Evolutionary conservation across 2,888 invertebrate species (phyloP).

Genomic region (Hermaeophaga mercurialis): DNA sequence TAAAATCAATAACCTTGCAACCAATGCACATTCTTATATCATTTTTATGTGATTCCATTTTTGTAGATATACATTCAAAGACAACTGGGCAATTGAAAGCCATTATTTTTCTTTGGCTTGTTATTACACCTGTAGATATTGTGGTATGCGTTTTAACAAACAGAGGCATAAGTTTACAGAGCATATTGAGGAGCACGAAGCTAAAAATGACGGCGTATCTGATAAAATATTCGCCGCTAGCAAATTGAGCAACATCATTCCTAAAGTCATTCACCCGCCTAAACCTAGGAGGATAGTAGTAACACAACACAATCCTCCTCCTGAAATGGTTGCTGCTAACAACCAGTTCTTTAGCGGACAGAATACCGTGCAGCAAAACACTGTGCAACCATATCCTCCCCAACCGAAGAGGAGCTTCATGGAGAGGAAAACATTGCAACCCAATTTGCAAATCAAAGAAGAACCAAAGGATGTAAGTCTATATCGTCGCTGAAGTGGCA

Average conservation of each 20-base stretch:
- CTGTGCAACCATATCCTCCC: constrained; percentile 3
- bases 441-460: constrained; percentile 47
- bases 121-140: constrained; percentile 55
- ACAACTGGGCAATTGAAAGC: constrained; percentile 57
- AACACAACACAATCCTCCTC: constrained; percentile 30
- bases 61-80: constrained; percentile 54
- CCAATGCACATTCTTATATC: neutral
- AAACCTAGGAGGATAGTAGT: constrained; percentile 41
- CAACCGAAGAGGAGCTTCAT: constrained; percentile 22
- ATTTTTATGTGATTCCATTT: neutral
- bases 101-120: constrained; percentile 56
- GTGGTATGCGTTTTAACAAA: constrained; percentile 56
- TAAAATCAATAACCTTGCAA: no score
- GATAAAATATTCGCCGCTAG: constrained; percentile 52
- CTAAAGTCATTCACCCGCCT: constrained; percentile 44
- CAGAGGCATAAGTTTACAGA: constrained; percentile 52
- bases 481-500: no score
- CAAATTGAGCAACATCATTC: constrained; percentile 47
- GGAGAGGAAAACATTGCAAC: constrained; percentile 29
- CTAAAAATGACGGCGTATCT: constrained; percentile 47
- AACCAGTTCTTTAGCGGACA: constrained; percentile 20
- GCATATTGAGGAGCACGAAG: constrained; percentile 49
- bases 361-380: neutral
- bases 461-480: constrained; percentile 36
- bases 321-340: constrained; percentile 26